These are phyloP conservation scores for Sisyra terminalis DNA, from an alignment of 2,888 invertebrate species.

Conservation along the genomic window DNA sequence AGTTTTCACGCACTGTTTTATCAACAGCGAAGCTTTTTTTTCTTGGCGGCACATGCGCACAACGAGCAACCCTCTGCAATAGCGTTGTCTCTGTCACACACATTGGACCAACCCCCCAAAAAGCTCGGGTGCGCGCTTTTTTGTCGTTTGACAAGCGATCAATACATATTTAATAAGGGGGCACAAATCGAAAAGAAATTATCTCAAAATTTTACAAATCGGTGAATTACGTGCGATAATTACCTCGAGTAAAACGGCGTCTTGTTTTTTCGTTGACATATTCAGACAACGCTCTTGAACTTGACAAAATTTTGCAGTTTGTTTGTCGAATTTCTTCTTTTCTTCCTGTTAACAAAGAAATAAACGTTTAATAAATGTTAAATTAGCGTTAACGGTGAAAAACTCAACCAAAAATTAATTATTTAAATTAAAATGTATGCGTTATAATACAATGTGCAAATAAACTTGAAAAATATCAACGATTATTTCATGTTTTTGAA, in stretches of 20 bases:
- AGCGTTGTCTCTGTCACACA: neutral
- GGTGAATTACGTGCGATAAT: conserved; percentile 14
- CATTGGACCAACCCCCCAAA: neutral
- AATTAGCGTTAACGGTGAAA: neutral
- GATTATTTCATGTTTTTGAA: too few species aligned
- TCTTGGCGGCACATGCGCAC: too few species aligned
- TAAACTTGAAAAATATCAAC: too few species aligned
- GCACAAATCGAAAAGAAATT: neutral
- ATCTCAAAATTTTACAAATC: neutral
- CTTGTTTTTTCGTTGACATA: conserved; percentile 82
- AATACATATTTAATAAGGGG: too few species aligned
- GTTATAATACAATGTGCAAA: too few species aligned
- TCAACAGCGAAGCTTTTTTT: neutral
- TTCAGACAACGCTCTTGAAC: conserved; percentile 90
- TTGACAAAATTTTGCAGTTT: conserved; percentile 93
- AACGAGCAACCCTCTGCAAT: too few species aligned
- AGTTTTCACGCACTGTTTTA: neutral
- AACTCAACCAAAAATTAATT: neutral
- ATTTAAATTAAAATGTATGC: neutral
- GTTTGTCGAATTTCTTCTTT: conserved; percentile 96
- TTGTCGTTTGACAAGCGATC: too few species aligned
- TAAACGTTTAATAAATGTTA: too few species aligned
- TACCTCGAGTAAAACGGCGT: conserved; percentile 82
- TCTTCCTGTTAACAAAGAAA: conserved; percentile 46
- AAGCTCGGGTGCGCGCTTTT: neutral